Percentiles rank a stretch among this genome's conserved stretches.
Evolutionary conservation across 1,140 invertebrate species (phyloP).

Genomic region (Drosophila pachea): DNA sequence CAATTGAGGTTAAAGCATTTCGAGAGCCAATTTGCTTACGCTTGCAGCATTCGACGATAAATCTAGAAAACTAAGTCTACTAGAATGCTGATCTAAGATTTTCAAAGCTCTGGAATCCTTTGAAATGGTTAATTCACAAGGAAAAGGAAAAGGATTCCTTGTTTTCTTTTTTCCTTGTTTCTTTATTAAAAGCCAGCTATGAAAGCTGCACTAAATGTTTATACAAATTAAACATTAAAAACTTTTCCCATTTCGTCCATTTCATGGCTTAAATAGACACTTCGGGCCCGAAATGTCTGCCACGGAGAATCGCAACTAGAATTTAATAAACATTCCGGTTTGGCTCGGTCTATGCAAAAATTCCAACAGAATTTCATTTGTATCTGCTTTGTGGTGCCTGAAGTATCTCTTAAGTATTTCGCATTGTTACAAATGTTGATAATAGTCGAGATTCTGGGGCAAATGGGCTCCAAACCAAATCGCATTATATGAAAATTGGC

Average conservation of each 20-base stretch:
- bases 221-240: too few species aligned
- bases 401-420: neutral
- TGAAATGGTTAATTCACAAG: too few species aligned
- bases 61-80: neutral
- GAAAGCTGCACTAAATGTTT: too few species aligned
- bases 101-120: too few species aligned
- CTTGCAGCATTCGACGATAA: neutral
- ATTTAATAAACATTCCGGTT: neutral
- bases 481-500: conserved; percentile 6
- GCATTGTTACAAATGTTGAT: neutral
- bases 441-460: neutral
- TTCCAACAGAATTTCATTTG: neutral
- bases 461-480: conserved; percentile 7
- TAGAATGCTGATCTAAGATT: too few species aligned
- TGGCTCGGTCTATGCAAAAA: neutral
- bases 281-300: too few species aligned
- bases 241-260: too few species aligned
- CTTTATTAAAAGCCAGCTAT: too few species aligned
- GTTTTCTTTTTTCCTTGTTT: too few species aligned
- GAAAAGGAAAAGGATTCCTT: too few species aligned
- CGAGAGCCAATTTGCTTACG: conserved; percentile 24
- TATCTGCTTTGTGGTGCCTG: conserved; percentile 2
- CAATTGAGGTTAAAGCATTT: conserved; percentile 30
- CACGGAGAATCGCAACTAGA: neutral
- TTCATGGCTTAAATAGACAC: neutral